Evolutionary conservation across 2,888 invertebrate species (phyloP).

Genomic region (Beris morrisii): DNA sequence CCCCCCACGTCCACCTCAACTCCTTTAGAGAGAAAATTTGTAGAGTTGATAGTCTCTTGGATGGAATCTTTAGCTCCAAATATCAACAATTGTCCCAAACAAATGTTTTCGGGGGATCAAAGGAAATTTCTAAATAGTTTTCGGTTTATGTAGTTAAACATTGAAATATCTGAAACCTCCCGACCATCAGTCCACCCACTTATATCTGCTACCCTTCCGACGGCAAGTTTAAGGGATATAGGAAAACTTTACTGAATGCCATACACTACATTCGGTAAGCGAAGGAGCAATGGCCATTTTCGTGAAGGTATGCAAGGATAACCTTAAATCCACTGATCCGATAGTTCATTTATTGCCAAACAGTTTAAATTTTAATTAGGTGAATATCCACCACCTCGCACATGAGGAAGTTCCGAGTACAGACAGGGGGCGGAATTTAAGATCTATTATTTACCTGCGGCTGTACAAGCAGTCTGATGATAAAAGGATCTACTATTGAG

Average conservation of each 20-base stretch:
- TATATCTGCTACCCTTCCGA: conserved; percentile 1
- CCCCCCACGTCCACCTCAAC: too few relatives aligned
- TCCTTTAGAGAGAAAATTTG: too few relatives aligned
- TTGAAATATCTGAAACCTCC: conserved; percentile 39
- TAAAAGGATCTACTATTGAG: too few relatives aligned
- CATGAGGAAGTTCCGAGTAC: conserved; percentile 19
- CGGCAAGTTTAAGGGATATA: neutral
- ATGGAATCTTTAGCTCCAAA: conserved; percentile 37
- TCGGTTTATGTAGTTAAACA: conserved; percentile 40
- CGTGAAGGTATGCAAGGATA: conserved; percentile 13
- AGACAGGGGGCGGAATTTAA: conserved; percentile 16
- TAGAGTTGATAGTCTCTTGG: conserved; percentile 8
- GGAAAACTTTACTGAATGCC: neutral
- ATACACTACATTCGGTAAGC: conserved; percentile 13
- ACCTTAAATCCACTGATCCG: conserved; percentile 22
- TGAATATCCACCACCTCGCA: conserved; percentile 8
- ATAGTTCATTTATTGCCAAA: conserved; percentile 38
- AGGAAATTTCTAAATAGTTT: conserved; percentile 41
- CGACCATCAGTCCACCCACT: conserved; percentile 16
- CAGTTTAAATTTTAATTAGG: conserved; percentile 39
- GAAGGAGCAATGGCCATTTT: conserved; percentile 22
- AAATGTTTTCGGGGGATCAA: conserved; percentile 40
- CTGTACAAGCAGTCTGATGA: neutral
- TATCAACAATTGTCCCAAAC: conserved; percentile 41
- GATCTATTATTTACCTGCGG: conserved; percentile 32